A percentile compares a stretch with the other conserved stretches of the same genome.
Conservation (phyloP, 2,797 vertebrate species). For the Miichthys miiuy region DNA sequence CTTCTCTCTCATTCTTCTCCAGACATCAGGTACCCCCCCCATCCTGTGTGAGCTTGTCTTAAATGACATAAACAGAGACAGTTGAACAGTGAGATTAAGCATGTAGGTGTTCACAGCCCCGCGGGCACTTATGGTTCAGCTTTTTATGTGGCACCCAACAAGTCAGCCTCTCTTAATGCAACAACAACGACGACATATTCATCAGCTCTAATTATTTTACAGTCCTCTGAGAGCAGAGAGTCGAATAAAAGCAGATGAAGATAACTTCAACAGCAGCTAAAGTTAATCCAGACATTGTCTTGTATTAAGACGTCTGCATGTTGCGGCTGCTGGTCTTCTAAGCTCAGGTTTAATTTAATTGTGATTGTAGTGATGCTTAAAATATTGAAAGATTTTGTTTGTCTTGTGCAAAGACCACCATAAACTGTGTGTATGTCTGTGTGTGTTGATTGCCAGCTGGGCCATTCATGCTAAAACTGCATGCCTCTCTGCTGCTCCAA, state of each 20-base stretch:
- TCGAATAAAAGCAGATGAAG: conserved; percentile 4
- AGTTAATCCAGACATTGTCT: not conserved
- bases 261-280: not conserved
- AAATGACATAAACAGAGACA: conserved; percentile 10
- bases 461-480: conserved; percentile 49
- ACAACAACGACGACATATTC: conserved; percentile 10
- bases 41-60: conserved; percentile 8
- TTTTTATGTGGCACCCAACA: conserved; percentile 21
- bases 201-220: conserved; percentile 6
- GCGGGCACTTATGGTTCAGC: not conserved
- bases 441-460: conserved; percentile 50
- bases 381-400: not conserved
- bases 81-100: not conserved
- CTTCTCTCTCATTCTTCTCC: conserved; percentile 21
- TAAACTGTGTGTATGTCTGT: not conserved
- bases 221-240: not conserved
- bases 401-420: not conserved
- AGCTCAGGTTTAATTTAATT: not conserved
- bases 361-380: not conserved
- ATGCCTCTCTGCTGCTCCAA: conserved; percentile 46
- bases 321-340: not conserved
- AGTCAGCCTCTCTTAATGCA: not conserved
- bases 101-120: conserved; percentile 23
- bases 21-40: not conserved
- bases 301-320: not conserved